Base-by-base conservation (phyloP, 2,113 vertebrate genomes). In the Melanostigma gelatinosum region DNA sequence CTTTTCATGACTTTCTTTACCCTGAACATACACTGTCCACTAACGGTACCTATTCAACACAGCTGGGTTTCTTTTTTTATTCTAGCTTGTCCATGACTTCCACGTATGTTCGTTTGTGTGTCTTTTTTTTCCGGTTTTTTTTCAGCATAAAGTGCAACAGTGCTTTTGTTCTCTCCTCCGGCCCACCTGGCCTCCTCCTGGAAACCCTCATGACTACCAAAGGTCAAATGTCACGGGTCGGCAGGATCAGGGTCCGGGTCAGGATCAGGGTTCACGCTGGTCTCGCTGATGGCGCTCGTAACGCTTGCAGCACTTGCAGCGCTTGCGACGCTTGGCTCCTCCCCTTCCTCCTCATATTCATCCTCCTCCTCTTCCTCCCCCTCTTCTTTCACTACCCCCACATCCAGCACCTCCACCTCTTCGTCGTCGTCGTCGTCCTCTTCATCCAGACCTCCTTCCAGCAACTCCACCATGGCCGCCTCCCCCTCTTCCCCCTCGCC, bases 61-160 rank as follows among this genome's bases (percentile, higher is more conserved):
- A 87, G 86, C 86, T 89, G 89, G 87, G 80, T 86, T 85, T 88
- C 79, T 85, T 83, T 73, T 85, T 82, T 84, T 81, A 71, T 91
- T 94, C 85, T 46, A 83, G 80, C 77, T 78, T 86, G 88, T 92
- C 89, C 74, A 46, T 40, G 52, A 79, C 75, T 81, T 86, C 86
- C 80, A 63, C 15, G 74, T 90, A 79, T 80, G 60, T 88, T 76
- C 54, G 61, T 91, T 70, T 80, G 34, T 86, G 71, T 79, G 46
- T 88, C 62, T 86, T 90, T 84, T 82, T 77, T 81, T 86, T 83
- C 40, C 87, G 77, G 34, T 50, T 44, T 48, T 92, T 96, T 92
- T 91, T 94, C 93, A 96, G 96, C 94, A 82, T 99, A 99, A 99
- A 99, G 98, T 99, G 97, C 98, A 98, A 96, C 94, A 99, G 98